Percentiles rank a stretch among this genome's conserved stretches.
These are phyloP conservation scores for Drosophila nasuta DNA, from an alignment of 1,140 invertebrate species.

Conservation along the genomic window DNA sequence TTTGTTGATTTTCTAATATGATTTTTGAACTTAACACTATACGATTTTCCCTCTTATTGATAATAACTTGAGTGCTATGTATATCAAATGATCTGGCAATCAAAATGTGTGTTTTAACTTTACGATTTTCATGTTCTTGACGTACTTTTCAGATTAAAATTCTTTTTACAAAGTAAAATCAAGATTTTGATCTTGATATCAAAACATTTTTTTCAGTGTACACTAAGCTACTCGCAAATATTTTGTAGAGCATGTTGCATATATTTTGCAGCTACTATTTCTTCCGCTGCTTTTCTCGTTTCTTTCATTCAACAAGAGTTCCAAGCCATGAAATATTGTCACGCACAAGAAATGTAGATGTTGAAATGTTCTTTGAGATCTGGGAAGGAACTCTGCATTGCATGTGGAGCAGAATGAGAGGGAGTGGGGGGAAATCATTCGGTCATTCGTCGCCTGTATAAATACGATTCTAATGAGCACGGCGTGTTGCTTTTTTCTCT, in stretches of 20 bases:
- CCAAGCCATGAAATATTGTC: slow-evolving; percentile 72
- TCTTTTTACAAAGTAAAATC: too few relatives aligned
- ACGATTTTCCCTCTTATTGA: too few relatives aligned
- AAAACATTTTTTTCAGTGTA: slow-evolving; percentile 11
- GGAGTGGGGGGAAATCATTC: background rate
- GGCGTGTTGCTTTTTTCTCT: slow-evolving; percentile 31
- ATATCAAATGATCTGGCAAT: too few relatives aligned
- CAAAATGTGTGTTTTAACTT: too few relatives aligned
- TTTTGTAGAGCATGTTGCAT: slow-evolving; percentile 62
- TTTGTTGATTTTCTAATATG: too few relatives aligned
- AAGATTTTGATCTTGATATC: too few relatives aligned
- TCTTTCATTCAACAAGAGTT: slow-evolving; percentile 44
- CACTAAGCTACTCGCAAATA: slow-evolving; percentile 51
- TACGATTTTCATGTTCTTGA: too few relatives aligned
- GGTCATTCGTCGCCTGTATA: slow-evolving; percentile 45
- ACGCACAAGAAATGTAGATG: slow-evolving; percentile 56
- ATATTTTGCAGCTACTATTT: slow-evolving; percentile 9
- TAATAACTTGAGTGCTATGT: too few relatives aligned
- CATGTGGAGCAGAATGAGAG: background rate
- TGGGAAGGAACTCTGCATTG: background rate
- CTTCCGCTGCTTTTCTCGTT: slow-evolving; percentile 3
- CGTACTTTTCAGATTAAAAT: too few relatives aligned
- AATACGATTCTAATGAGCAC: slow-evolving; percentile 54
- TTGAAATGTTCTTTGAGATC: slow-evolving; percentile 2
- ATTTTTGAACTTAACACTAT: too few relatives aligned